Base-by-base conservation (phyloP, 1,140 invertebrate species). In the Leptinotarsa texana region DNA sequence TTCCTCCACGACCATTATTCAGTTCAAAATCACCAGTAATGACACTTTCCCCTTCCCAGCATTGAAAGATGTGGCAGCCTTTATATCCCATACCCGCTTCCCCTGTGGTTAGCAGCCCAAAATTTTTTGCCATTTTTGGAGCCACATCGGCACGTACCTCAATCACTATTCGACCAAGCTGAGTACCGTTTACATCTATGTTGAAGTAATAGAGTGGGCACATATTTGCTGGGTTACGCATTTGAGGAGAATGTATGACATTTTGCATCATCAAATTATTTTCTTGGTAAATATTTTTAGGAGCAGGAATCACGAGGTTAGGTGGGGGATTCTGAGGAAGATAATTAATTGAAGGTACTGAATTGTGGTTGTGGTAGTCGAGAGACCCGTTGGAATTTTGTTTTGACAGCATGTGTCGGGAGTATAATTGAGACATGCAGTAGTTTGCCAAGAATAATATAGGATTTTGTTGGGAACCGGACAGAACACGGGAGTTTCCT, bases 51-150 rank as follows among this genome's bases (percentile, higher is more conserved):
- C 91, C 92, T 79, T 92, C 92, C 93, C 93, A 94, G 80, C 93
- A 94, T 80, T 94, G 93, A 82, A 94, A 94, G 74, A 95, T 91
- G 69, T 89, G 87, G 83, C 93, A 95, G 15, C 93, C 93, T 75
- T 92, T 92, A 81, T 94, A 95, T 33, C 93, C 92, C 72, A 92
- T 89, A 13, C 94, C 94, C 22, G 91, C 88, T 79, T 95, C 93
- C 3, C 94, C 93, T 0, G 92, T 94, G 13, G 93, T 90, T 3
- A 98, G 86, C 1, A 92, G 88, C 74, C 91, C 89, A 85, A 97
- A 98, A 85, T 98, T 98, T 83, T 95, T 93, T 24, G 93, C 92
- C 89, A 97, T 98, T 82, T 93, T 95, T 4, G 96, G 96, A 3
- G 95, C 95, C 5, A 92, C 90, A 85, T 97, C 93, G 8, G 91